Evolutionary conservation across 1,140 invertebrate genomes (phyloP).

Genomic region (Solenopsis invicta): DNA sequence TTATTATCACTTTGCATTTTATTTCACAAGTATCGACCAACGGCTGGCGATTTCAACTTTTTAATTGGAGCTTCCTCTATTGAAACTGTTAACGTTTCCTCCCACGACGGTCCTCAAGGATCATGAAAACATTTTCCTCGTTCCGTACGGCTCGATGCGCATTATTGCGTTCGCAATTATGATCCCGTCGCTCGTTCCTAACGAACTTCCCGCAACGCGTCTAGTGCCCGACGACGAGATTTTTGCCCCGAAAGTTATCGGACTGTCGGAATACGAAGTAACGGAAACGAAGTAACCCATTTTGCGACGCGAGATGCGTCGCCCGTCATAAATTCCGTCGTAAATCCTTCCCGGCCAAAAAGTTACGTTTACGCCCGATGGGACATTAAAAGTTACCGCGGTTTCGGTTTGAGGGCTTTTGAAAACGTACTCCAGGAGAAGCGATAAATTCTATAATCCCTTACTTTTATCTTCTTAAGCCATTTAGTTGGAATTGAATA

Average conservation of each 20-base stretch:
- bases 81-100: slow-evolving; percentile 28
- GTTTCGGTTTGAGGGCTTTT: slow-evolving; percentile 55
- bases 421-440: slow-evolving; percentile 29
- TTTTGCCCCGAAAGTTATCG: slow-evolving; percentile 43
- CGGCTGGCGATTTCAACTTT: slow-evolving; percentile 32
- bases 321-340: slow-evolving; percentile 32
- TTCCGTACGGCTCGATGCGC: neutral
- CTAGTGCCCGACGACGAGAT: neutral
- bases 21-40: slow-evolving; percentile 24
- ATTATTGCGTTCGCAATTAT: slow-evolving; percentile 42
- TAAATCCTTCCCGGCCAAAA: slow-evolving; percentile 57
- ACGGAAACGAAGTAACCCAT: slow-evolving; percentile 38
- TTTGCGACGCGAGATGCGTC: slow-evolving; percentile 46
- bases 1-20: slow-evolving; percentile 34
- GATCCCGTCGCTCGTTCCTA: slow-evolving; percentile 20
- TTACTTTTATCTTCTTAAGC: slow-evolving; percentile 54
- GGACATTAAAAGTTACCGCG: slow-evolving; percentile 57
- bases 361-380: slow-evolving; percentile 61
- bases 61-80: slow-evolving; percentile 28
- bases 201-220: slow-evolving; percentile 13
- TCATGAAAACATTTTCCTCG: slow-evolving; percentile 4
- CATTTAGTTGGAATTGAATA: slow-evolving; percentile 56
- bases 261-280: slow-evolving; percentile 21
- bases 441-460: slow-evolving; percentile 61
- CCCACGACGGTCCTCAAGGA: neutral